Percentiles rank a stretch among this genome's conserved stretches.
Evolutionary conservation across 2,113 vertebrate species (phyloP).

Genomic region (Xyliphius kryptos): DNA sequence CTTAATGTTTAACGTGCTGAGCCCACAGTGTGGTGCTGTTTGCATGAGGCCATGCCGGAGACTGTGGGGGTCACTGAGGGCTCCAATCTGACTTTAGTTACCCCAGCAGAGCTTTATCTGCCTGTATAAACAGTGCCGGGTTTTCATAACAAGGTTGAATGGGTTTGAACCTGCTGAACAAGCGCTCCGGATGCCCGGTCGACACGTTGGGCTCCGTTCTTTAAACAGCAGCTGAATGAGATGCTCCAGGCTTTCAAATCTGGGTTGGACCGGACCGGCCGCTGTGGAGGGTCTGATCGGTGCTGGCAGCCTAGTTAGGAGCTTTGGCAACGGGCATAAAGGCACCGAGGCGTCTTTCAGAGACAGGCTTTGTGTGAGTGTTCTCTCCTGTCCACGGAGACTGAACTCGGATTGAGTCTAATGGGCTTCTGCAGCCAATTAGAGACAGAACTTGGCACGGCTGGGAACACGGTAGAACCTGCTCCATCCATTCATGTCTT

Average conservation of each 20-base stretch:
- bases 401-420: constrained; percentile 20
- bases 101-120: not conserved
- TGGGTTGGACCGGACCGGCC: not conserved
- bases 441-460: constrained; percentile 21
- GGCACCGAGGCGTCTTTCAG: constrained; percentile 2
- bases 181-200: constrained; percentile 12
- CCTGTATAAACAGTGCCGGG: constrained; percentile 7
- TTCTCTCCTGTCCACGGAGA: constrained; percentile 22
- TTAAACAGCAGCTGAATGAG: constrained; percentile 6
- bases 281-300: constrained; percentile 27
- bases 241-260: constrained; percentile 13
- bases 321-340: constrained; percentile 29
- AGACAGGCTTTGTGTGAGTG: constrained; percentile 30
- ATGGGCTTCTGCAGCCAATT: constrained; percentile 32
- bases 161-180: constrained; percentile 16
- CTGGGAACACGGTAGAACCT: constrained; percentile 11
- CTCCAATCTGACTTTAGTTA: not conserved
- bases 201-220: constrained; percentile 1
- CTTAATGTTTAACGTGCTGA: too few relatives aligned
- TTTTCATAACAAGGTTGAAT: constrained; percentile 23
- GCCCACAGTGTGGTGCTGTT: not conserved
- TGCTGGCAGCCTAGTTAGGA: constrained; percentile 19
- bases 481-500: not conserved
- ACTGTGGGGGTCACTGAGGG: not conserved
- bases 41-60: not conserved